Evolutionary conservation across 2,888 invertebrate species (phyloP).

Genomic region (Sisyra nigra): DNA sequence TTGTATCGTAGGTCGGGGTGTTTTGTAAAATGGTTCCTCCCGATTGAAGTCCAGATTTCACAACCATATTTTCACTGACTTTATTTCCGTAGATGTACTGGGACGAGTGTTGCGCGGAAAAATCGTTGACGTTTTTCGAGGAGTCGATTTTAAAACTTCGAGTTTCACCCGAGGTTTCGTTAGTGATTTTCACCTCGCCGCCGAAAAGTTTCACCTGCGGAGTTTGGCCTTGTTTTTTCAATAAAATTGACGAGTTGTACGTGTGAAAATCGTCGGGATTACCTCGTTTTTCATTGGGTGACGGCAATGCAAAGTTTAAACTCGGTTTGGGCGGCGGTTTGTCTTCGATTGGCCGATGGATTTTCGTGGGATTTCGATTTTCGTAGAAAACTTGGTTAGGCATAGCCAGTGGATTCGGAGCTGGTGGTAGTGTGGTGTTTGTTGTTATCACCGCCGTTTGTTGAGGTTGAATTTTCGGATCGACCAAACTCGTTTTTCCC

Average conservation of each 20-base stretch:
- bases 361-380: slow-evolving; percentile 7
- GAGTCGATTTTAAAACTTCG: slow-evolving; percentile 32
- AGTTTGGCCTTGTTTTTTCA: slow-evolving; percentile 19
- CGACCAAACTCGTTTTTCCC: slow-evolving; percentile 67
- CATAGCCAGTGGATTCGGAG: background rate
- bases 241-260: slow-evolving; percentile 11
- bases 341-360: slow-evolving; percentile 2
- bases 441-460: slow-evolving; percentile 20
- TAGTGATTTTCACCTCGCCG: slow-evolving; percentile 57
- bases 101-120: slow-evolving; percentile 14
- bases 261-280: slow-evolving; percentile 4
- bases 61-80: slow-evolving; percentile 40
- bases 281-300: background rate
- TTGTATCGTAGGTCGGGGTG: slow-evolving; percentile 19
- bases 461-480: slow-evolving; percentile 19
- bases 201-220: slow-evolving; percentile 50
- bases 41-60: slow-evolving; percentile 66
- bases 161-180: slow-evolving; percentile 46
- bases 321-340: background rate
- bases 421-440: too few species aligned
- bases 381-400: slow-evolving; percentile 8
- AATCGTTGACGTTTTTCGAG: slow-evolving; percentile 17
- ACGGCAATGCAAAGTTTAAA: background rate
- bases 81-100: slow-evolving; percentile 18
- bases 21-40: slow-evolving; percentile 52